phyloP scores from a whole-genome alignment of 2,113 vertebrate genomes.

The Todiramphus chloris region DNA sequence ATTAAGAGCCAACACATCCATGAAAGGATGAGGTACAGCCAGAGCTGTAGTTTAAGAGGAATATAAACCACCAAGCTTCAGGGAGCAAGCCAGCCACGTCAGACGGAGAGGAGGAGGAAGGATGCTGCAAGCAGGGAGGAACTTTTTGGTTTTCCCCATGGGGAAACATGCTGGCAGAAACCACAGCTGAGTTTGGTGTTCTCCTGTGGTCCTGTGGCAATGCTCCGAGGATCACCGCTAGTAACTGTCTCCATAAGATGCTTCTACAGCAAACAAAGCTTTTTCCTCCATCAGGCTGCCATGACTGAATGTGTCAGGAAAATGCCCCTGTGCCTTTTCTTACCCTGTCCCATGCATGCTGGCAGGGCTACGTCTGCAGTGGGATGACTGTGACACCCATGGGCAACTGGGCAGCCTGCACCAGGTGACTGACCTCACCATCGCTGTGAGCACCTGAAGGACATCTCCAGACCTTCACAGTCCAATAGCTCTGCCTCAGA shows the following conservation, averaged over 20 bases:
- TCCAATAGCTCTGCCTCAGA: background rate
- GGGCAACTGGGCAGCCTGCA: background rate
- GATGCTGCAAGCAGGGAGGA: background rate
- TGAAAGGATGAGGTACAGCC: background rate
- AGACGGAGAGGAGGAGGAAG: background rate
- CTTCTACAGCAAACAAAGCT: background rate
- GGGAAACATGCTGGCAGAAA: background rate
- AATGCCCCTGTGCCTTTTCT: background rate
- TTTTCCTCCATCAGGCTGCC: background rate
- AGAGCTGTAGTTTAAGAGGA: background rate
- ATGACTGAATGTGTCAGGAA: background rate
- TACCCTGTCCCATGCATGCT: background rate
- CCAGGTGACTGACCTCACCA: background rate
- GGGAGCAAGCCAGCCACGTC: fast-evolving
- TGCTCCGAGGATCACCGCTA: background rate
- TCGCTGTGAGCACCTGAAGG: fast-evolving
- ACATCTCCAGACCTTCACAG: background rate
- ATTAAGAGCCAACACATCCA: background rate
- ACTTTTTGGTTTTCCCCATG: background rate
- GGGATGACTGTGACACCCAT: background rate
- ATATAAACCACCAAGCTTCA: background rate
- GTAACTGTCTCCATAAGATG: background rate
- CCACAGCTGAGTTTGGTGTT: background rate
- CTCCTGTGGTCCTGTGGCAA: fast-evolving
- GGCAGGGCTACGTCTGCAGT: background rate